Conservation (phyloP, 1,140 invertebrate genomes). For the Drosophila tsacasi region DNA sequence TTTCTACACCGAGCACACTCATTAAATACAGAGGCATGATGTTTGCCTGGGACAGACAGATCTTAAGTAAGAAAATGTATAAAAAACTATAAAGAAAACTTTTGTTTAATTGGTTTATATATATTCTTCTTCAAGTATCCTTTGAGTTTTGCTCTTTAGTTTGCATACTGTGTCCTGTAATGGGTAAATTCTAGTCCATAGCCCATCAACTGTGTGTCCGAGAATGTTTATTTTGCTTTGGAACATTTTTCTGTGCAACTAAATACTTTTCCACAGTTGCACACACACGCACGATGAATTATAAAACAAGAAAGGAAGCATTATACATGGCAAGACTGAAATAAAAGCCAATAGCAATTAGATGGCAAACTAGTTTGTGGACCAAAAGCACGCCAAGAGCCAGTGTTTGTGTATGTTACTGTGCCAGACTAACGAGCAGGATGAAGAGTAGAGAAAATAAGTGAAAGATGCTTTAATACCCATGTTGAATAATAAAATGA, state of each 20-base stretch:
- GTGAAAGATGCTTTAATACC: not conserved
- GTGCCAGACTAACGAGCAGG: conserved; percentile 16
- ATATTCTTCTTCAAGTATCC: not conserved
- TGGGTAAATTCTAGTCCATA: conserved; percentile 1
- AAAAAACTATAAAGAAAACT: not conserved
- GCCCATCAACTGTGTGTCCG: not conserved
- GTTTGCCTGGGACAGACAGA: not conserved
- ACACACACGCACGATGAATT: conserved; percentile 23
- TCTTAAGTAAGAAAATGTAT: not conserved
- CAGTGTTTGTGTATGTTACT: conserved; percentile 3
- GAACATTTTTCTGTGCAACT: conserved; percentile 51
- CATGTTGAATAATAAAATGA: not conserved
- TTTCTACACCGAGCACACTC: conserved; percentile 4
- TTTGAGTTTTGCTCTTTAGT: not conserved
- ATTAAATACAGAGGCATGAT: conserved; percentile 4
- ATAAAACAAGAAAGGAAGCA: conserved; percentile 15
- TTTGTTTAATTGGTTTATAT: not conserved
- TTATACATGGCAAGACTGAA: conserved; percentile 24
- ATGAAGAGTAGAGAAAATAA: conserved; percentile 12
- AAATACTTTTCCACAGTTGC: conserved; percentile 48
- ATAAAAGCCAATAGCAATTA: conserved; percentile 67
- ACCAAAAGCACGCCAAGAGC: conserved; percentile 23
- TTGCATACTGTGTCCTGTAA: not conserved
- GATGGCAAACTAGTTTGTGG: conserved; percentile 63
- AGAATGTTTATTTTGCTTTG: conserved; percentile 43